Conservation (phyloP, 2,113 vertebrate genomes). For the Archilochus colubris region DNA sequence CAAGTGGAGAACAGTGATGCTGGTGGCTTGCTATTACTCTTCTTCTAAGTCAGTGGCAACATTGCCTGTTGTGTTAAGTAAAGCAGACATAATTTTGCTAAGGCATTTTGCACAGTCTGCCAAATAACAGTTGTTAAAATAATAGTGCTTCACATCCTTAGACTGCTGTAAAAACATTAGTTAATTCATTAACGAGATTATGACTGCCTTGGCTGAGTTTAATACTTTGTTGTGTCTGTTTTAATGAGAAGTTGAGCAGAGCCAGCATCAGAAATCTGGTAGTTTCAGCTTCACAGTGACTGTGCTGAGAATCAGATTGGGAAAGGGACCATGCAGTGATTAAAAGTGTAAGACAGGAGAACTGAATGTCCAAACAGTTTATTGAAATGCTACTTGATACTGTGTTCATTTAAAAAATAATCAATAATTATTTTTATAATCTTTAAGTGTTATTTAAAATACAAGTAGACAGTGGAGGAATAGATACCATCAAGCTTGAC, state of each 20-base stretch:
- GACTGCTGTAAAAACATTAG: neutral
- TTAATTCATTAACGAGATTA: neutral
- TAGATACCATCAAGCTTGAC: neutral
- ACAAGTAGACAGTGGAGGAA: neutral
- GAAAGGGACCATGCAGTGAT: neutral
- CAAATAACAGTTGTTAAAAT: neutral
- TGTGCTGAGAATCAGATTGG: neutral
- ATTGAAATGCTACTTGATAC: neutral
- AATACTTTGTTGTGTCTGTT: neutral
- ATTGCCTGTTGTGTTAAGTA: neutral
- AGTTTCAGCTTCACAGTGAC: neutral
- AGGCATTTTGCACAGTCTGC: neutral
- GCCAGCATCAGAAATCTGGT: neutral
- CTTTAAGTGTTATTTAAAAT: constrained; percentile 28
- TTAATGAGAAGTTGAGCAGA: neutral
- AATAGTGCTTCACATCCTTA: neutral
- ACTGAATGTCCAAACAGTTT: constrained; percentile 10
- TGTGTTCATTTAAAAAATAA: constrained; percentile 10
- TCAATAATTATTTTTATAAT: constrained; percentile 29
- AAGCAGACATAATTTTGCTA: neutral
- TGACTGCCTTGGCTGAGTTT: neutral
- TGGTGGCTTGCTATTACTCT: neutral
- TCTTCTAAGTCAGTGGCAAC: neutral
- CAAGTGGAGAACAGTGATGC: neutral
- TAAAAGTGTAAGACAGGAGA: constrained; percentile 13